Evolutionary conservation across 2,888 invertebrate genomes (phyloP), one percentile per base, ranked within the genome.

Genomic region (Ernsta delagoae): DNA sequence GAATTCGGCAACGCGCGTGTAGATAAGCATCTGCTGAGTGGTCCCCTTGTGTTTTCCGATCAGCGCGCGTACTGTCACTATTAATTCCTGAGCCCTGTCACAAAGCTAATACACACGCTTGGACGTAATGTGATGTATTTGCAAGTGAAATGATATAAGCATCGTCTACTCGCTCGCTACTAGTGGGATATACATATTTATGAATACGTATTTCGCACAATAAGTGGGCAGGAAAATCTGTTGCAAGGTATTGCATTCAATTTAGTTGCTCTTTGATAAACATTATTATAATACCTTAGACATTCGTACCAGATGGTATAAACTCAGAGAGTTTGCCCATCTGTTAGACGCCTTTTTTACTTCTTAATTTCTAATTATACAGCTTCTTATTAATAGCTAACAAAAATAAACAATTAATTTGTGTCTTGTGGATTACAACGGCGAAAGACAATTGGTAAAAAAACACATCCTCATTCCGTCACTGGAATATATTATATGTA

Each of bases 1-100:
- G 79, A 74, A 81, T n/a, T 78, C 77, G 36, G 74, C 77, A 75
- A 80, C 81, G 83, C 79, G 84, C 85, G 87, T 89, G 90, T 79
- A 83, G 92, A 93, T 93, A 92, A 92, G 90, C 88, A 92, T 92
- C 92, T 89, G 92, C 92, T 86, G 91, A 92, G 90, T 90, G 87
- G 86, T 85, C 90, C 92, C 92, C 92, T 88, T 83, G 80, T 87
- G 85, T 86, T 88, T 85, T 83, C 85, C 88, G 85, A 90, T 88
- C 87, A 83, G 79, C 85, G 81, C 84, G 81, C 86, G 83, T 84
- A 83, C 84, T 83, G 85, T 88, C 84, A 87, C 92, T 90, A 92
- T 92, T 92, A 92, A 92, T 92, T 91, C 88, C 90, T 88, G 85
- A 82, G 81, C 87, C 88, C 85, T 82, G 85, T 88, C 89, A 84